These are phyloP conservation scores for Cheilosia vulpina DNA, from an alignment of 2,888 invertebrate species.

Conservation along the genomic window DNA sequence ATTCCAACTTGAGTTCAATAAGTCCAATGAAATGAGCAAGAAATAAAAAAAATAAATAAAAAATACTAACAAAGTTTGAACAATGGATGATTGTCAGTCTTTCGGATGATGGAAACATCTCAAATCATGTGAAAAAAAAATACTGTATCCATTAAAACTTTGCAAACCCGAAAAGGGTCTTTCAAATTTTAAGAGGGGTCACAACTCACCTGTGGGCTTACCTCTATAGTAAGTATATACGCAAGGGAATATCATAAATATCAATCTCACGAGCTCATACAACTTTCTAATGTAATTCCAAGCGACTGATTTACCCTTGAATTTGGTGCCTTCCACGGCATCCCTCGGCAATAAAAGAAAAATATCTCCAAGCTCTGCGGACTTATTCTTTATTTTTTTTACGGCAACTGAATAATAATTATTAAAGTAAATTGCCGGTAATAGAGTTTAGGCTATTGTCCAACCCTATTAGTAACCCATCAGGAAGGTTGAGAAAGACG, in stretches of 20 bases:
- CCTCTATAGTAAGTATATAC: not conserved
- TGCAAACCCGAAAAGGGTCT: not conserved
- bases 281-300: conserved; percentile 43
- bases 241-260: conserved; percentile 38
- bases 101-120: not conserved
- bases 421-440: conserved; percentile 22
- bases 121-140: not conserved
- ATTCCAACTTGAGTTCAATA: conserved; percentile 19
- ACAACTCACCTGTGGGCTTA: conserved; percentile 1
- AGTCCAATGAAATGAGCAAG: conserved; percentile 49
- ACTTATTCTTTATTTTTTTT: not conserved
- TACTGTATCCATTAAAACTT: conserved; percentile 26
- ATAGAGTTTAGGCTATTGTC: conserved; percentile 9
- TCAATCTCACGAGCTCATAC: conserved; percentile 51
- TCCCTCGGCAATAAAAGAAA: not conserved
- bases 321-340: conserved; percentile 35
- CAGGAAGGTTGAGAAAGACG: conserved; percentile 15
- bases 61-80: conserved; percentile 18
- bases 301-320: conserved; percentile 17
- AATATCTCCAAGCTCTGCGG: not conserved
- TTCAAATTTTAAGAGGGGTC: not conserved
- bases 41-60: conserved; percentile 8
- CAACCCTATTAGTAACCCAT: conserved; percentile 27
- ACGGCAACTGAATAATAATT: conserved; percentile 36
- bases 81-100: not conserved